Evolutionary conservation across 2,888 invertebrate genomes (phyloP), one percentile per base, ranked within the genome.

Genomic region (Ptychoptera albimana): DNA sequence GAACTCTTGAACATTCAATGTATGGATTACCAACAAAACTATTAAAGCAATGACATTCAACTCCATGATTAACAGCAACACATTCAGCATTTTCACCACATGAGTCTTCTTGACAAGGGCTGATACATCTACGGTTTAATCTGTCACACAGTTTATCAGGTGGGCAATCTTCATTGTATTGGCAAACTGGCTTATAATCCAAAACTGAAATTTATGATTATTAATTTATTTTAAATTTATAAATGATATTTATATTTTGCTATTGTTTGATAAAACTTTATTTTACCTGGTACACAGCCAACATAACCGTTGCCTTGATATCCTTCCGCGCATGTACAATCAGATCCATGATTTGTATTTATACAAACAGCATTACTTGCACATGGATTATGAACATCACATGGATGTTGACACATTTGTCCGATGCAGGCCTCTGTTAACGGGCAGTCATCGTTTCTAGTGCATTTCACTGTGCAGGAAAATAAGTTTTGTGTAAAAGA

Each of bases 161-260:
- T 44, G 87, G 86, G 59, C 89, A 91, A 57, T 89, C 88, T 69
- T 86, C 87, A 57, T 89, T 88, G 63, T 86, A 87, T 60, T 88
- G 88, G 60, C 89, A 89, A 43, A 87, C 73, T 51, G 75, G 70
- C 53, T 69, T 68, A 49, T 69, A 61, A 38, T 63, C 60, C 30
- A 60, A 57, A 12, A 67, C 73, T 73, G 52, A 34, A 59, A 55
- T 36, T 29, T 12, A 29, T 15, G 63, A 50, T 12, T 53, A 32
- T 30, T 43, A 30, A 10, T 10, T 37, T 30, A 16, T 11, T 52
- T 46, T 50, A 47, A 48, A 47, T 40, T 16, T 44, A 45, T 40
- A 14, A 14, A 45, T n/a, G n/a, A n/a, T n/a, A n/a, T n/a, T n/a
- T n/a, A n/a, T n/a, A n/a, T n/a, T n/a, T n/a, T n/a, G n/a, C n/a